Evolutionary conservation across 2,888 invertebrate species (phyloP).

Genomic region (Portevinia maculata): DNA sequence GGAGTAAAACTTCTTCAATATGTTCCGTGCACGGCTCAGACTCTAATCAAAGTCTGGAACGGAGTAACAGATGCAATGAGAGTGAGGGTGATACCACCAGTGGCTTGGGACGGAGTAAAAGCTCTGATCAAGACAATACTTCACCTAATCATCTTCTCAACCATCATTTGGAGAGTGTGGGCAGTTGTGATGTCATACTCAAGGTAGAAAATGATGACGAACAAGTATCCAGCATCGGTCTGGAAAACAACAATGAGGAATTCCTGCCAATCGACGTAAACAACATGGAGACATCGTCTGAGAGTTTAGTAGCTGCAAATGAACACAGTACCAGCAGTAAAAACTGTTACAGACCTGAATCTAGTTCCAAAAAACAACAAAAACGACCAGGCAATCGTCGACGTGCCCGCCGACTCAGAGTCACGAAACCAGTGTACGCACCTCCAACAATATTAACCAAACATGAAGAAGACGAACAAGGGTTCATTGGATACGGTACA

Average conservation of each 20-base stretch:
- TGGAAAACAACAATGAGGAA: conserved; percentile 38
- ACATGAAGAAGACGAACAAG: not conserved
- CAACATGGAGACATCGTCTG: conserved; percentile 29
- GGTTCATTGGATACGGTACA: not conserved
- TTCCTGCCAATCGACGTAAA: conserved; percentile 48
- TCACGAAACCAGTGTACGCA: not conserved
- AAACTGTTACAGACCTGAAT: not conserved
- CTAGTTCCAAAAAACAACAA: conserved; percentile 22
- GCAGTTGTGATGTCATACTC: conserved; percentile 48
- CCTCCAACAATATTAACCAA: not conserved
- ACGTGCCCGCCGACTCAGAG: not conserved
- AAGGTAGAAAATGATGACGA: conserved; percentile 15
- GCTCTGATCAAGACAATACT: conserved; percentile 76
- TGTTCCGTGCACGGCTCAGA: conserved; percentile 75
- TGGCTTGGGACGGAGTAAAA: conserved; percentile 78
- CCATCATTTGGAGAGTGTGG: conserved; percentile 52
- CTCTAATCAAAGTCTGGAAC: conserved; percentile 68
- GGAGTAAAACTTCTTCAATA: conserved; percentile 83
- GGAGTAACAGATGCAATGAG: conserved; percentile 68
- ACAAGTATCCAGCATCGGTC: conserved; percentile 19
- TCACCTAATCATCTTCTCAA: conserved; percentile 52
- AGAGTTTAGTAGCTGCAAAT: conserved; percentile 30
- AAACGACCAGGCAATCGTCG: conserved; percentile 8
- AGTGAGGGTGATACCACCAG: conserved; percentile 78
- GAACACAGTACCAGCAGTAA: conserved; percentile 18